Evolutionary conservation across 2,797 vertebrate genomes (phyloP).

Genomic region (Catostomus latipinnis): DNA sequence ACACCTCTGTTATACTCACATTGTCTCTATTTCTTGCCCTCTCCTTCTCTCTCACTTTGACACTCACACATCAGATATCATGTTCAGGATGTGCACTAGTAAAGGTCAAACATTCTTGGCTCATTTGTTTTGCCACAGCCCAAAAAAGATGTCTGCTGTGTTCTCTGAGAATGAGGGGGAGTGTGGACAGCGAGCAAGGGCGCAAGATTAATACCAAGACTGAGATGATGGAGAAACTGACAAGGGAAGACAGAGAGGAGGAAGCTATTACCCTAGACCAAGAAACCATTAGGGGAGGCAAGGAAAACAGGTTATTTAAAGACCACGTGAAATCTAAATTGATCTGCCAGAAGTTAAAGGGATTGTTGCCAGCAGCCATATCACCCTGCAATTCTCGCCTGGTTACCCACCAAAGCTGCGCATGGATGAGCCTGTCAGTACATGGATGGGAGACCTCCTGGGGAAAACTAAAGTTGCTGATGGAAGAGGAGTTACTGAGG

Average conservation of each 20-base stretch:
- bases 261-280: conserved; percentile 33
- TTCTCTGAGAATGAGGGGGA: conserved; percentile 62
- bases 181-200: conserved; percentile 49
- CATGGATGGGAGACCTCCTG: no score
- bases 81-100: conserved; percentile 69
- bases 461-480: no score
- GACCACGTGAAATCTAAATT: not conserved
- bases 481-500: no score
- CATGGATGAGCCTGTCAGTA: no score
- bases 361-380: no score
- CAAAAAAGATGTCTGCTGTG: conserved; percentile 52
- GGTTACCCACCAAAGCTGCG: no score
- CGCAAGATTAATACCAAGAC: conserved; percentile 49
- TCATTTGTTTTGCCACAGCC: conserved; percentile 65
- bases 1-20: conserved; percentile 61
- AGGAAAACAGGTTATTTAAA: not conserved
- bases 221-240: conserved; percentile 24
- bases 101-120: conserved; percentile 75
- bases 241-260: conserved; percentile 12
- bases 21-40: conserved; percentile 39
- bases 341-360: no score
- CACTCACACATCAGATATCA: conserved; percentile 74
- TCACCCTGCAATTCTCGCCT: no score
- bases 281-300: not conserved
- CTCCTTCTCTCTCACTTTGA: conserved; percentile 28